These are phyloP conservation scores for Zaprionus gabonicus DNA, from an alignment of 1,140 invertebrate species.

Conservation along the genomic window DNA sequence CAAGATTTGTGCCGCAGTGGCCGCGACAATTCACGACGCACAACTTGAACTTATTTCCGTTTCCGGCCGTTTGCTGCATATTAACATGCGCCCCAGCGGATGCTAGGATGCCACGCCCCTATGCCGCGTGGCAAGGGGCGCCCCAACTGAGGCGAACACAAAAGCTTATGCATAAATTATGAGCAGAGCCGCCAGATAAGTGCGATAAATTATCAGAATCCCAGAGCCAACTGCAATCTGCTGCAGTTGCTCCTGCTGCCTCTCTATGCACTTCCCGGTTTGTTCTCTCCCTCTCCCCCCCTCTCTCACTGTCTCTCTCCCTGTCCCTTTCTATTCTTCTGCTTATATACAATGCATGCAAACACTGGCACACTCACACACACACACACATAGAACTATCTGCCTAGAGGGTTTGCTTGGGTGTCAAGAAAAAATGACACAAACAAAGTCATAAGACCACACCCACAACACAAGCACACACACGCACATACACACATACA, in stretches of 20 bases:
- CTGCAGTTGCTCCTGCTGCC: slow-evolving; percentile 44
- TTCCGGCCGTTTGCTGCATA: slow-evolving; percentile 74
- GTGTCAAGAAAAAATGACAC: slow-evolving; percentile 61
- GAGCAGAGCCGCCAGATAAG: slow-evolving; percentile 66
- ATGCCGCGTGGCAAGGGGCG: slow-evolving; percentile 13
- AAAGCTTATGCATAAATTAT: slow-evolving; percentile 79
- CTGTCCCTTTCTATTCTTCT: slow-evolving; percentile 5
- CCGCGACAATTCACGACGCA: slow-evolving; percentile 56
- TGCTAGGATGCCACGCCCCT: slow-evolving; percentile 26
- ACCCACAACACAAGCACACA: slow-evolving; percentile 11
- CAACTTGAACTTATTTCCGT: slow-evolving; percentile 77
- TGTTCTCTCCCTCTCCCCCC: not conserved
- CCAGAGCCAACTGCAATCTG: slow-evolving; percentile 61
- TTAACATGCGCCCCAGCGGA: slow-evolving; percentile 50
- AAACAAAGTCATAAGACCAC: slow-evolving; percentile 30
- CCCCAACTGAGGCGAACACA: slow-evolving; percentile 47
- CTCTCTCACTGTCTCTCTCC: slow-evolving; percentile 1
- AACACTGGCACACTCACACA: not conserved
- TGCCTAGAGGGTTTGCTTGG: slow-evolving; percentile 48
- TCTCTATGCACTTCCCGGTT: not conserved
- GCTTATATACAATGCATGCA: slow-evolving; percentile 8
- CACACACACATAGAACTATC: not conserved
- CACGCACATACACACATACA: slow-evolving; percentile 10
- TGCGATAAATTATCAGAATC: slow-evolving; percentile 75
- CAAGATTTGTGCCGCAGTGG: slow-evolving; percentile 66